Base-by-base conservation (phyloP, 2,888 invertebrate genomes). In the Sesia apiformis region DNA sequence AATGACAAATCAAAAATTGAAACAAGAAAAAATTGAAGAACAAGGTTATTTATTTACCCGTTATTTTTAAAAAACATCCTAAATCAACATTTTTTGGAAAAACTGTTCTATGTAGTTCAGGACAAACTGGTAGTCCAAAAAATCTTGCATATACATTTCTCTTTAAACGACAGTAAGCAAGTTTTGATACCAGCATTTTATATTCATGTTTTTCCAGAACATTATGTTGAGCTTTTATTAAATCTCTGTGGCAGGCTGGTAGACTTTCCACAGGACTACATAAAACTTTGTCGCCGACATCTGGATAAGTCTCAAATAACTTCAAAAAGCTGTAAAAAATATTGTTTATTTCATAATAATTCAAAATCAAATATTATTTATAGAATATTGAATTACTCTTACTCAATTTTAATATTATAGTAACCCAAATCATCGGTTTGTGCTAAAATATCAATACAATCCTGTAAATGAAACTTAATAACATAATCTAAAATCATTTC, bases 81-180 rank as follows among this genome's bases (percentile, higher is more conserved):
- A 93, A 81, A 81, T 95, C 94, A 56, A 92, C 90, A 76, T 93
- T 93, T 62, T 91, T 91, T 0, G 96, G 95, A 66, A 95, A 92
- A 49, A 90, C 80, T 8, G 90, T 91, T 58, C 93, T 83, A 67
- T 92, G 91, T 38, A 94, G 76, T 70, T 94, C 94, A 23, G 93
- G 93, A 71, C 93, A 93, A 0, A 92, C 90, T 0, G 95, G 94
- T 57, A 96, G 78, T 39, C 92, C 92, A 78, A 84, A 89, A 66
- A 93, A 91, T 64, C 95, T 86, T 4, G 93, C 92, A 73, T 93
- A 93, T 8, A 94, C 91, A 85, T 94, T 92, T 57, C 84, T 78
- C 81, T 95, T 93, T 58, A 93, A 65, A 55, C 72, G 78, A 57
- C 70, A 74, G 62, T 84, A 74, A 3, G 71, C 75, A 4, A 82